Conservation (phyloP, 2,888 invertebrate species). For the Pediacus dermestoides region DNA sequence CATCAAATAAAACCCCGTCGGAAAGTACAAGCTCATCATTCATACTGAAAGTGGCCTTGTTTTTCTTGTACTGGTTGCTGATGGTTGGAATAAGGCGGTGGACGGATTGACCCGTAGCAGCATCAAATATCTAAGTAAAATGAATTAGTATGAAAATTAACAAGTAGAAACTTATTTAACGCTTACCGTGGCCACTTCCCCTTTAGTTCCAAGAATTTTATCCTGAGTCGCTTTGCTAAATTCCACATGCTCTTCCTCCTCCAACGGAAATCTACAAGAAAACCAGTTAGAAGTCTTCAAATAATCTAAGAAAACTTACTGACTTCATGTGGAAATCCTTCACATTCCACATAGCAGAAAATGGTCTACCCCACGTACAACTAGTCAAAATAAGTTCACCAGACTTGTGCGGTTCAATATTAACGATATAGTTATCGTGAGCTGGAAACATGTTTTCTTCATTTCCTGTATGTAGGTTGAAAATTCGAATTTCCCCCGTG, state of each 20-base stretch:
- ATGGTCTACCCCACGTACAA: constrained; percentile 79
- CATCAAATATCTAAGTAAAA: constrained; percentile 88
- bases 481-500: constrained; percentile 84
- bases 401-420: constrained; percentile 69
- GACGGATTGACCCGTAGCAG: constrained; percentile 72
- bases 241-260: constrained; percentile 86
- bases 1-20: constrained; percentile 95
- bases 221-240: constrained; percentile 86
- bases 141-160: constrained; percentile 11
- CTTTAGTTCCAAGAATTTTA: constrained; percentile 83
- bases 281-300: no score
- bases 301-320: constrained; percentile 37
- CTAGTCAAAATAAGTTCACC: constrained; percentile 79
- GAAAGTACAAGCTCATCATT: constrained; percentile 92
- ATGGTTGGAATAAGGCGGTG: constrained; percentile 73
- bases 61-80: constrained; percentile 90
- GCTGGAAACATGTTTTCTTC: constrained; percentile 77
- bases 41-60: constrained; percentile 90
- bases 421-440: constrained; percentile 83
- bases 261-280: constrained; percentile 62
- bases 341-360: constrained; percentile 78
- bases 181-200: constrained; percentile 72
- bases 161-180: constrained; percentile 20
- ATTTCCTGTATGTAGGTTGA: constrained; percentile 77
- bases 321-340: constrained; percentile 62